Evolutionary conservation across 2,797 vertebrate species (phyloP).

Genomic region (Dendrocincla tyrannina): DNA sequence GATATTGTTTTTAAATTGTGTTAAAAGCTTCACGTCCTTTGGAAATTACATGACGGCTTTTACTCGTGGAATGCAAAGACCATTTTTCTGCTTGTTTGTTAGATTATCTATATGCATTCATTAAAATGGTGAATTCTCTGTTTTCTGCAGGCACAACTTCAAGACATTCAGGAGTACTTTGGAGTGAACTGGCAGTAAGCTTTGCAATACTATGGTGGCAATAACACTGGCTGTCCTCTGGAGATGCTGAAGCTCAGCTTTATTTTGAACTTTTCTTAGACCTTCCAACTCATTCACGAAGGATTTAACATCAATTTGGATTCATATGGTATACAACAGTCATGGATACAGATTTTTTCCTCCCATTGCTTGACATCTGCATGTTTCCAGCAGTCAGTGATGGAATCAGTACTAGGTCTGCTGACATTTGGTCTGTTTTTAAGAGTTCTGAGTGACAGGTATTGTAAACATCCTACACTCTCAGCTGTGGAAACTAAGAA

Average conservation of each 20-base stretch:
- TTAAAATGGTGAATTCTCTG: slow-evolving; percentile 2
- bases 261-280: background rate
- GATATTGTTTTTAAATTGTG: background rate
- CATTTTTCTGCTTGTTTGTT: background rate
- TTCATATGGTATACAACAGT: background rate
- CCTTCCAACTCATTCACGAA: background rate
- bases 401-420: slow-evolving; percentile 1
- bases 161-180: background rate
- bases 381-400: background rate
- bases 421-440: slow-evolving; percentile 31
- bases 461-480: slow-evolving; percentile 99
- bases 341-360: background rate
- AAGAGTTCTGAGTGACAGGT: slow-evolving; percentile 83
- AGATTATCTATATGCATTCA: background rate
- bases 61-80: background rate
- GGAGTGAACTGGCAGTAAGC: background rate
- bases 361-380: background rate
- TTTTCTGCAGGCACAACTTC: slow-evolving; percentile 11
- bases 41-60: background rate
- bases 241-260: background rate
- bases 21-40: background rate
- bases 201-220: background rate
- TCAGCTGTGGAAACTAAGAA: slow-evolving; percentile 89
- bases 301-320: background rate
- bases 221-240: background rate